A percentile compares a stretch with the other conserved stretches of the same genome.
Conservation (phyloP, 2,888 invertebrate species). For the Archaeoteleia sp. region DNA sequence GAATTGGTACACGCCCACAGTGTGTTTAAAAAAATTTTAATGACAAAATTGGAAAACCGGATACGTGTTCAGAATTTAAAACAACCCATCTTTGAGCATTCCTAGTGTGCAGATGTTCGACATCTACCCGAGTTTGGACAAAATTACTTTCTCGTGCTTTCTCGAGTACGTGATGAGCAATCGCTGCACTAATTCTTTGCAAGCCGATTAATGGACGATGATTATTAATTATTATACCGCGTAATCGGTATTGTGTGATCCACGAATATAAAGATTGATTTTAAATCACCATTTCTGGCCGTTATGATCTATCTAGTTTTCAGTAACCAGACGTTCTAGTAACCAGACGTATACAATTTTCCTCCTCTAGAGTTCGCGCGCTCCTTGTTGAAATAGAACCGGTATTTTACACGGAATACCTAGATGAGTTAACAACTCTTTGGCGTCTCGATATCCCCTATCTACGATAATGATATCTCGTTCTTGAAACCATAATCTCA, state of each 20-base stretch:
- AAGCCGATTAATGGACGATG: conserved; percentile 23
- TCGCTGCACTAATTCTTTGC: conserved; percentile 12
- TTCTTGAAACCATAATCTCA: conserved; percentile 34
- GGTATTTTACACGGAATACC: conserved; percentile 27
- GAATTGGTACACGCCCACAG: conserved; percentile 44
- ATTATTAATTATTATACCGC: conserved; percentile 37
- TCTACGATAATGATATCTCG: conserved; percentile 38
- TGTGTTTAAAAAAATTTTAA: conserved; percentile 33
- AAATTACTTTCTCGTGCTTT: conserved; percentile 17
- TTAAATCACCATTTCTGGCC: no score
- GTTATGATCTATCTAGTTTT: conserved; percentile 28
- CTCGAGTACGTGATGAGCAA: conserved; percentile 21
- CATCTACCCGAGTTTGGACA: conserved; percentile 32
- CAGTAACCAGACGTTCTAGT: no score
- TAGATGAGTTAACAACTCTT: conserved; percentile 5
- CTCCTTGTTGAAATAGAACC: conserved; percentile 5
- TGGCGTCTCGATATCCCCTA: conserved; percentile 45
- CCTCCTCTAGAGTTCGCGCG: conserved; percentile 41
- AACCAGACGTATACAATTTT: conserved; percentile 45
- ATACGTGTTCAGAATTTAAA: conserved; percentile 14
- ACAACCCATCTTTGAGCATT: conserved; percentile 28
- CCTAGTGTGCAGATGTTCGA: conserved; percentile 21
- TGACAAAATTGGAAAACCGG: conserved; percentile 29
- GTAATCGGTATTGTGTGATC: no score
- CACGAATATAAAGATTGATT: no score